Percentiles rank a stretch among this genome's conserved stretches.
phyloP scores from a whole-genome alignment of 2,888 invertebrate species.

The Opisthograptis luteolata region DNA sequence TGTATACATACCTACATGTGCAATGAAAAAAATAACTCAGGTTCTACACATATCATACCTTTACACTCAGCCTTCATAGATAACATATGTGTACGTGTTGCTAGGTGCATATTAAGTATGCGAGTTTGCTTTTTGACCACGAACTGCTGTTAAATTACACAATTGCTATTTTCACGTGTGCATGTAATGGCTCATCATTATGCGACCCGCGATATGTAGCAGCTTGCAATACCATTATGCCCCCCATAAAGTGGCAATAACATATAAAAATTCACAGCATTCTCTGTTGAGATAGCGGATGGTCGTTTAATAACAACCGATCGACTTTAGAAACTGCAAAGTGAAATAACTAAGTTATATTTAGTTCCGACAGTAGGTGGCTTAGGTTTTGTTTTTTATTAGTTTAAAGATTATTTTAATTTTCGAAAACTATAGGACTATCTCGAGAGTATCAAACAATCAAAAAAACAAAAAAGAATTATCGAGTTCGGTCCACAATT shows the following conservation, averaged over 20 bases:
- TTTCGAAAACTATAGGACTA: too few species aligned
- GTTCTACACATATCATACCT: constrained; percentile 2
- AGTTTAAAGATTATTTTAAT: too few species aligned
- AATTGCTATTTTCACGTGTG: constrained; percentile 30
- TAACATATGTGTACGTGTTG: background rate
- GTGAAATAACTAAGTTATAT: too few species aligned
- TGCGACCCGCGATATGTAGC: constrained; percentile 18
- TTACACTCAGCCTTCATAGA: constrained; percentile 4
- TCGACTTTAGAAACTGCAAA: too few species aligned
- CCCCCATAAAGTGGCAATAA: background rate
- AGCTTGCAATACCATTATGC: constrained; percentile 18
- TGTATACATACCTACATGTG: constrained; percentile 34
- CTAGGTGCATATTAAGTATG: background rate
- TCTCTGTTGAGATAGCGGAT: background rate
- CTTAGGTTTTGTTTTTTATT: too few species aligned
- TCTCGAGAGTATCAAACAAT: too few species aligned
- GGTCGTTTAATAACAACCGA: too few species aligned
- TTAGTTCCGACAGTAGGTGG: too few species aligned
- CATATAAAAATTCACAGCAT: background rate
- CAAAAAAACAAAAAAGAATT: too few species aligned
- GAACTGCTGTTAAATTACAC: constrained; percentile 32
- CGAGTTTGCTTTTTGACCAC: constrained; percentile 20
- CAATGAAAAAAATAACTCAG: constrained; percentile 29
- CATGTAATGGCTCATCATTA: constrained; percentile 24
- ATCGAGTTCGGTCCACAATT: too few species aligned